These are phyloP conservation scores for Halcyon malimbica DNA, from an alignment of 2,113 vertebrate species.

Conservation along the genomic window DNA sequence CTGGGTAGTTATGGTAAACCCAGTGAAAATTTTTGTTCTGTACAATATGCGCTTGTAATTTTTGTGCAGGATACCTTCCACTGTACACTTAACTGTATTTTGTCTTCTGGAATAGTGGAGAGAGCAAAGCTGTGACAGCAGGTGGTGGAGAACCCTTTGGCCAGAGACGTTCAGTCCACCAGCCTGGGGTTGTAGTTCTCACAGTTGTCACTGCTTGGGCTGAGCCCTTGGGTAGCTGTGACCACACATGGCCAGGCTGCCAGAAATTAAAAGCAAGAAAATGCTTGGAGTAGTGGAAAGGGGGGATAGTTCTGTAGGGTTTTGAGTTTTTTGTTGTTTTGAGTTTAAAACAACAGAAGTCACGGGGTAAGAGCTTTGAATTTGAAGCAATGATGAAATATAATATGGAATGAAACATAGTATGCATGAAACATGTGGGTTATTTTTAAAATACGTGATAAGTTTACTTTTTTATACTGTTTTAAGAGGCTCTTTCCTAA, in stretches of 20 bases:
- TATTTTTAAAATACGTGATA: not conserved
- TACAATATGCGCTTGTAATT: not conserved
- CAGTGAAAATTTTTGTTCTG: not conserved
- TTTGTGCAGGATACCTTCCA: not conserved
- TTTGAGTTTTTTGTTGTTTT: not conserved
- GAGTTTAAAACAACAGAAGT: not conserved
- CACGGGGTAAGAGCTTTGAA: not conserved
- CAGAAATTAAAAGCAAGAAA: not conserved
- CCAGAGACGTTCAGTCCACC: not conserved
- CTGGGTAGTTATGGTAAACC: not conserved
- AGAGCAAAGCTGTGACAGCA: not conserved
- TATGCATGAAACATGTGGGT: not conserved
- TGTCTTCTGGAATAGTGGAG: not conserved
- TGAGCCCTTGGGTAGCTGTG: not conserved
- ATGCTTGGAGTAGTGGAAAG: not conserved
- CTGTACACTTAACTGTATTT: not conserved
- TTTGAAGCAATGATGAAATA: not conserved
- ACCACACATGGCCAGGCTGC: rapidly evolving
- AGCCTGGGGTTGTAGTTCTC: rapidly evolving
- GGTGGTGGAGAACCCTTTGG: not conserved
- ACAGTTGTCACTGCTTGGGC: not conserved
- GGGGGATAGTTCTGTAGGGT: not conserved
- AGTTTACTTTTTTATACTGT: not conserved
- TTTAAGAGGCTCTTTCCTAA: not conserved
- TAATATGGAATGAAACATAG: too few relatives aligned